A percentile compares a stretch with the other conserved stretches of the same genome.
phyloP scores from a whole-genome alignment of 2,797 vertebrate genomes.

The Rhinogobio ventralis region DNA sequence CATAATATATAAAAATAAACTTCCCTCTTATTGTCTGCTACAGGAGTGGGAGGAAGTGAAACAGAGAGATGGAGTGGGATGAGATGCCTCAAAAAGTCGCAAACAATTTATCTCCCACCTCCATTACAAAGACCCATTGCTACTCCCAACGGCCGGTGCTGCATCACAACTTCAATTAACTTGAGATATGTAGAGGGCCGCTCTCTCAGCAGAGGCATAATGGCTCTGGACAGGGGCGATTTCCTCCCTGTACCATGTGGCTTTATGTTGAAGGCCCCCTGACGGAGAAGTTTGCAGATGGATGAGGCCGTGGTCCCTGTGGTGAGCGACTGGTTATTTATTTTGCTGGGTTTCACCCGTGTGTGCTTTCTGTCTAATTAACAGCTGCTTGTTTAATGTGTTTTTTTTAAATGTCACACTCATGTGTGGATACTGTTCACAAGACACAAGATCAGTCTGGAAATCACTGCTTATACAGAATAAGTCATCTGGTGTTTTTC shows the following conservation, averaged over 20 bases:
- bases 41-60: slow-evolving; percentile 30
- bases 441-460: not conserved
- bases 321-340: not conserved
- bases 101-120: slow-evolving; percentile 57
- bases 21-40: slow-evolving; percentile 39
- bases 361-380: slow-evolving; percentile 1
- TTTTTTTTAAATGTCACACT: not conserved
- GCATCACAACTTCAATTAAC: slow-evolving; percentile 60
- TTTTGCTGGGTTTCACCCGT: not conserved
- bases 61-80: slow-evolving; percentile 24
- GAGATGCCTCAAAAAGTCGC: slow-evolving; percentile 42
- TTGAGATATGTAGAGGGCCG: slow-evolving; percentile 52
- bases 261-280: slow-evolving; percentile 15
- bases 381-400: not conserved
- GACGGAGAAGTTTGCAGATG: slow-evolving; percentile 55
- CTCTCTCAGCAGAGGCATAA: slow-evolving; percentile 43
- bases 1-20: slow-evolving; percentile 50
- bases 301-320: slow-evolving; percentile 56
- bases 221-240: slow-evolving; percentile 41
- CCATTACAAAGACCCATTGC: slow-evolving; percentile 51
- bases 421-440: not conserved
- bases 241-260: slow-evolving; percentile 23
- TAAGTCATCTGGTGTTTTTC: not conserved
- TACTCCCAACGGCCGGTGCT: slow-evolving; percentile 49
- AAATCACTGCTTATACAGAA: not conserved